Evolutionary conservation across 2,888 invertebrate species (phyloP).

Genomic region (Rapana venosa): DNA sequence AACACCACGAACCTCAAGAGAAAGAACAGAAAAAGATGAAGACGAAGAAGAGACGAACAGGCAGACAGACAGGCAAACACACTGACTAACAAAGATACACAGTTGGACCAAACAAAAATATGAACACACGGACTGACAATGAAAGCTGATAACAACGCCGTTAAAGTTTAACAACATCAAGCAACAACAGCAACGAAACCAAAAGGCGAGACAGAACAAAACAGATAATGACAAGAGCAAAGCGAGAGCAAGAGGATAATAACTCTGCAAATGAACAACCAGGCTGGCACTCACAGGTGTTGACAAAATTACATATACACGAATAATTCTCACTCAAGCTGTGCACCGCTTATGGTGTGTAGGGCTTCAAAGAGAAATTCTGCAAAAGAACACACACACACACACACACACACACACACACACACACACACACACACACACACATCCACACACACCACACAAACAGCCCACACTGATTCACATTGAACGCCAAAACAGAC

Average conservation of each 20-base stretch:
- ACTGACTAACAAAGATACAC: background rate
- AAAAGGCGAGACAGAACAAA: too few species aligned
- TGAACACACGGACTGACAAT: too few species aligned
- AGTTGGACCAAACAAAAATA: background rate
- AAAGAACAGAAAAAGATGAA: background rate
- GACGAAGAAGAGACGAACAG: background rate
- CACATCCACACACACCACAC: conserved; percentile 14
- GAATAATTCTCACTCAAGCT: conserved; percentile 34
- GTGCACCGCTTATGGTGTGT: conserved; percentile 24
- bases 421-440: conserved; percentile 25
- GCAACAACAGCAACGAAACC: too few species aligned
- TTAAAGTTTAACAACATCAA: background rate
- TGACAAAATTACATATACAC: background rate
- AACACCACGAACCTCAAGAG: too few species aligned
- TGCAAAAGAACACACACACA: background rate
- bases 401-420: conserved; percentile 8
- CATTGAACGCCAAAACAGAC: too few species aligned
- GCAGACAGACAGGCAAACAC: background rate
- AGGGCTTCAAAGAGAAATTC: conserved; percentile 40
- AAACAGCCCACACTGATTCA: conserved; percentile 1
- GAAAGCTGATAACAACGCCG: too few species aligned
- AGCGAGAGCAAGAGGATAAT: too few species aligned
- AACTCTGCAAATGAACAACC: too few species aligned
- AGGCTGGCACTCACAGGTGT: background rate
- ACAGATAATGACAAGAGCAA: too few species aligned